Evolutionary conservation across 2,113 vertebrate genomes (phyloP), one percentile per base, ranked within the genome.

Genomic region (Poecilia latipinna): DNA sequence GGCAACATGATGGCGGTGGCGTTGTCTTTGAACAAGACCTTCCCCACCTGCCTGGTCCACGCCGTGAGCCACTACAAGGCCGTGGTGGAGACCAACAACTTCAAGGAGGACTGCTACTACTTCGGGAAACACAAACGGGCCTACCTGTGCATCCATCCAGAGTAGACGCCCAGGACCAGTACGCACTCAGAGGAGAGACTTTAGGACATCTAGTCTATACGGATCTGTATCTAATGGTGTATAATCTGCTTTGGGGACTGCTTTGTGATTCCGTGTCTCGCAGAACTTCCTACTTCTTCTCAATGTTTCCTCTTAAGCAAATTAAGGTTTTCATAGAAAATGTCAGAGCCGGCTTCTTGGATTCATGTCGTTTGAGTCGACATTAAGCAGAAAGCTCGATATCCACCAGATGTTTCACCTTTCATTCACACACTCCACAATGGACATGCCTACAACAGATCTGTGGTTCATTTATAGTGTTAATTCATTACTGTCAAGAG

Each of bases 81-180:
- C 32, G 93, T 95, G 65, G 91, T 91, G 82, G 91, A 95, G 80
- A 82, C 69, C 82, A 95, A 94, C 90, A 95, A 93, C 92, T 95
- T 95, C 80, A 72, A 80, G 0, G 90, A 89, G 42, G 94, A 95
- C 12, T 93, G 88, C 76, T 94, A 93, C 70, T 94, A 94, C 86
- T 95, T 83, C 62, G 87, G 70, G 5, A 92, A 91, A 75, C 93
- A 94, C 80, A 95, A 94, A 91, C 61, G 57, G 42, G 93, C 93
- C 4, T 90, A 90, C 63, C 28, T 95, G 37, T 94, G 89, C 13
- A 89, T 95, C 80, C 95, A 95, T 71, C 80, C 95, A 0, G 90
- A 94, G 74, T 95, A 95, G 85, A n/a, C 8, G 63, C 1, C 12
- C 0, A n/a, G 11, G 4, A 33, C 12, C 39, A 4, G 24, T 37